phyloP scores from a whole-genome alignment of 2,113 vertebrate species.

The Ageneiosus marmoratus region DNA sequence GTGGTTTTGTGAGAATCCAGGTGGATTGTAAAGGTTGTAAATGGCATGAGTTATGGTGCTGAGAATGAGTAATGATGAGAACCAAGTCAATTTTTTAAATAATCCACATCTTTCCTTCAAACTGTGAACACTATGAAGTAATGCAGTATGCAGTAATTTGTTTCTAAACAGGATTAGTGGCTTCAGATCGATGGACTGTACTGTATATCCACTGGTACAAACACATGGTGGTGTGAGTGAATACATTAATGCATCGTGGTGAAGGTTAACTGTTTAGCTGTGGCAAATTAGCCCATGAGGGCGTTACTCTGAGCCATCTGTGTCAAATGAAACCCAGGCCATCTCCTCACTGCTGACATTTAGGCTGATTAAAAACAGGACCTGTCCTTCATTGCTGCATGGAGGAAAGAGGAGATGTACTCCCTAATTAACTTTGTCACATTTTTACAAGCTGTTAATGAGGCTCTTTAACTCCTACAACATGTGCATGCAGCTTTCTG shows the following conservation, averaged over 20 bases:
- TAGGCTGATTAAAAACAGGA: constrained; percentile 58
- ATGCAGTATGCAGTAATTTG: not conserved
- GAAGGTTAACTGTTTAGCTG: constrained; percentile 9
- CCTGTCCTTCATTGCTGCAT: constrained; percentile 48
- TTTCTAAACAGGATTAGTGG: not conserved
- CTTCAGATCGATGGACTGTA: not conserved
- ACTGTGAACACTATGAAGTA: not conserved
- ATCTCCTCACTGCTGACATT: constrained; percentile 25
- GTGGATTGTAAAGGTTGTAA: not conserved
- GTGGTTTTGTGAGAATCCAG: not conserved
- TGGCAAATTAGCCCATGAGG: not conserved
- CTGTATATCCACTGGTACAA: not conserved
- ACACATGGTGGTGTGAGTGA: not conserved
- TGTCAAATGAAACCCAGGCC: constrained; percentile 48
- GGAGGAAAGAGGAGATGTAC: constrained; percentile 43
- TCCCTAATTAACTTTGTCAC: constrained; percentile 55
- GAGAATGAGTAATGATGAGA: not conserved
- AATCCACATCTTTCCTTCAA: not conserved
- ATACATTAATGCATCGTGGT: not conserved
- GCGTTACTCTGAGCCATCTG: constrained; percentile 43
- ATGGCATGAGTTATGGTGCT: not conserved
- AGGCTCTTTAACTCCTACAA: constrained; percentile 48
- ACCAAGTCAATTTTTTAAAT: not conserved
- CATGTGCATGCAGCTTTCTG: constrained; percentile 28
- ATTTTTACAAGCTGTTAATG: constrained; percentile 58